Evolutionary conservation across 2,888 invertebrate genomes (phyloP).

Genomic region (Drosophila acutilabella): DNA sequence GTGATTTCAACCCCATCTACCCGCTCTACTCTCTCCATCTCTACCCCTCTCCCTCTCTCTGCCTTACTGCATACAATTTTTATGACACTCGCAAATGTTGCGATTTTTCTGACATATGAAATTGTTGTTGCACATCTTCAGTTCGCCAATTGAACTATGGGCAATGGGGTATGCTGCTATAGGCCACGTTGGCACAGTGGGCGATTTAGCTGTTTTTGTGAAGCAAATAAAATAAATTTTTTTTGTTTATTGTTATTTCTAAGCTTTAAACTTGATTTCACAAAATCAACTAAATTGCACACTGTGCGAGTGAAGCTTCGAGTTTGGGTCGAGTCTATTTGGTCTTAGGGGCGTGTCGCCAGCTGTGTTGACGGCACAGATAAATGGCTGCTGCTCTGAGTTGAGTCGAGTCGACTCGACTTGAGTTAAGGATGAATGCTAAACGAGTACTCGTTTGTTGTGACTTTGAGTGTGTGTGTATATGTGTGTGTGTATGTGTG

Average conservation of each 20-base stretch:
- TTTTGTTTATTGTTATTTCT: too few relatives aligned
- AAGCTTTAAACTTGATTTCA: too few relatives aligned
- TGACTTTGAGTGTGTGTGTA: slow-evolving; percentile 13
- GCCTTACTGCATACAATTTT: slow-evolving; percentile 71
- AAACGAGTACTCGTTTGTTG: slow-evolving; percentile 10
- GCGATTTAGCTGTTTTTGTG: background rate
- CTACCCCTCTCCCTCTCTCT: background rate
- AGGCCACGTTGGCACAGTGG: slow-evolving; percentile 8
- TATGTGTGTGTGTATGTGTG: slow-evolving; percentile 28
- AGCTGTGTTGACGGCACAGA: slow-evolving; percentile 65
- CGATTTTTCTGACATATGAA: slow-evolving; percentile 68
- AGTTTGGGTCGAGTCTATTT: slow-evolving; percentile 13
- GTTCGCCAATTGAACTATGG: slow-evolving; percentile 27
- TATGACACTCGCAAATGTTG: slow-evolving; percentile 81
- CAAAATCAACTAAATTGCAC: background rate
- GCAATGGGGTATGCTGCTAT: background rate
- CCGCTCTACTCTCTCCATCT: background rate
- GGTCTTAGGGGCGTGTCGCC: slow-evolving; percentile 48
- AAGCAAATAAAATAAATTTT: too few relatives aligned
- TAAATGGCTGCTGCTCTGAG: slow-evolving; percentile 39
- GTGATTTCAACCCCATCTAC: slow-evolving; percentile 55
- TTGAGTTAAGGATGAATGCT: slow-evolving; percentile 23
- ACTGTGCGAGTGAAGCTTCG: background rate
- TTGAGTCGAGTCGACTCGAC: background rate
- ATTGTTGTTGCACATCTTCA: slow-evolving; percentile 65